Evolutionary conservation across 2,797 vertebrate genomes (phyloP), one percentile per base, ranked within the genome.

Genomic region (Hydrophis major): DNA sequence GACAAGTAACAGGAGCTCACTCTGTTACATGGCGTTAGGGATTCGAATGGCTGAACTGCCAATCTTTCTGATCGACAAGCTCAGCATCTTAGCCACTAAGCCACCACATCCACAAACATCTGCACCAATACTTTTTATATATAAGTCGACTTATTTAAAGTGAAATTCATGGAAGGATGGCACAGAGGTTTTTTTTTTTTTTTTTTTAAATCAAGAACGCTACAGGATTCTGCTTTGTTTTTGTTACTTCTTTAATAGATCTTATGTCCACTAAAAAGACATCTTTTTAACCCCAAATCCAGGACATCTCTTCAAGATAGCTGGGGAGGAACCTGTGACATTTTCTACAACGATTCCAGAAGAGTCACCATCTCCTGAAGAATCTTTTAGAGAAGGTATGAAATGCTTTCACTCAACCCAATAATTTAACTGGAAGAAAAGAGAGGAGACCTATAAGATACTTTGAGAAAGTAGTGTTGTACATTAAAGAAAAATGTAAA

Each of bases 311-410:
- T 94, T 95, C 92, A 89, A 95, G 86, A 93, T 89, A 3, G 20
- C 47, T 20, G 95, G 89, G 87, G 90, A 69, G 13, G 93, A 90
- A n/a, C 94, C 87, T 42, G 92, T 86, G 32, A 2, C 83, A 55
- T 60, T 92, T 66, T 66, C 95, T 59, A 95, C 50, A 8, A 28
- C 27, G 83, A 88, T 91, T 88, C 93, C 90, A 90, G 90, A 94
- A 14, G 66, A 22, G 16, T 74, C 28, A 5, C 88, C 56, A 14
- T 83, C 96, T 55, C 63, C 12, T 0, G 55, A 22, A 1, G 95
- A 95, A 83, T 90, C 94, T 66, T 61, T 91, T 92, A 95, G 20
- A 94, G 96, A 96, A 97, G 97, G 97, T 97, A 94, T 95, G 89
- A 27, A 16, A 28, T 61, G 4, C 10, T 88, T 22, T 59, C 14